phyloP scores from a whole-genome alignment of 2,797 vertebrate genomes.

The Sebastes variabilis region DNA sequence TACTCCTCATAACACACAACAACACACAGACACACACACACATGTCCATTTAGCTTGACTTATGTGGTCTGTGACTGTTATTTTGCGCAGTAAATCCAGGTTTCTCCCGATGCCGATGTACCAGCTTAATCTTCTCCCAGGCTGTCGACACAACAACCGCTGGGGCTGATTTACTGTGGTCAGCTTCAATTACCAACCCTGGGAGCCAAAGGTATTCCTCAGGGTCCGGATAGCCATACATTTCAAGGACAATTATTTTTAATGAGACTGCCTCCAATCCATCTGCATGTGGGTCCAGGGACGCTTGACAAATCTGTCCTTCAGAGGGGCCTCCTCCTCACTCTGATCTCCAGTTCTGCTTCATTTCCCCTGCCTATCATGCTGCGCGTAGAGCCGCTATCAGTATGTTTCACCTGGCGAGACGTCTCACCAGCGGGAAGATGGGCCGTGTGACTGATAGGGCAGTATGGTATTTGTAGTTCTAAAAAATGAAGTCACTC shows the following conservation, averaged over 20 bases:
- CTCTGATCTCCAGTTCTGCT: constrained; percentile 71
- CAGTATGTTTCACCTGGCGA: constrained; percentile 58
- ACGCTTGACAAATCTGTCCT: constrained; percentile 74
- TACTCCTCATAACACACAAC: constrained; percentile 11
- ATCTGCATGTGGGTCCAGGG: constrained; percentile 75
- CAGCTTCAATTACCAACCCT: constrained; percentile 72
- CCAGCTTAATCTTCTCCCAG: constrained; percentile 69
- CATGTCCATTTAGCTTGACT: constrained; percentile 62
- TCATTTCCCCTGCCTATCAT: constrained; percentile 71
- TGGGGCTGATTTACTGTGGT: constrained; percentile 75
- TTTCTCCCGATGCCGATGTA: constrained; percentile 63
- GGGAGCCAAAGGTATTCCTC: constrained; percentile 70
- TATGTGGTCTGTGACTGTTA: constrained; percentile 61
- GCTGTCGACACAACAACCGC: constrained; percentile 57
- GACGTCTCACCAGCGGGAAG: constrained; percentile 10
- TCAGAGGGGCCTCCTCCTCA: constrained; percentile 61
- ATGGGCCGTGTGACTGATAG: constrained; percentile 36
- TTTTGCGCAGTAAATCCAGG: constrained; percentile 71
- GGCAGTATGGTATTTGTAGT: constrained; percentile 46
- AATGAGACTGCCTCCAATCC: constrained; percentile 75
- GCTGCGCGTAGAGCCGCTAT: constrained; percentile 47
- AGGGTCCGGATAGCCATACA: constrained; percentile 65
- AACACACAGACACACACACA: background rate
- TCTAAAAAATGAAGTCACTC: constrained; percentile 26
- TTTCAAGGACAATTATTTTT: constrained; percentile 81